Evolutionary conservation across 92 coral and sea anemone genomes (phyloP).

Genomic region (Galaxea fascicularis): DNA sequence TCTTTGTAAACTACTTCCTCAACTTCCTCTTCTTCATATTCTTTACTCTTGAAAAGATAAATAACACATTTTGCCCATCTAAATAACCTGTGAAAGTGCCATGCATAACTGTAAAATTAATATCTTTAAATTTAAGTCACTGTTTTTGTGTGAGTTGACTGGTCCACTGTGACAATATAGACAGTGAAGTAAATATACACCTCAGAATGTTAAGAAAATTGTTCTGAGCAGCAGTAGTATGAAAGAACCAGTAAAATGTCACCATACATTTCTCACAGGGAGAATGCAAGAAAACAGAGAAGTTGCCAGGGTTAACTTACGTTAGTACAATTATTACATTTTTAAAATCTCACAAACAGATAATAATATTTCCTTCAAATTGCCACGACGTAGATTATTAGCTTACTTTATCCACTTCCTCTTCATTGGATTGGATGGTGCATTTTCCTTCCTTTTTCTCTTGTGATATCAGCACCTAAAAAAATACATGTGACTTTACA

Average conservation of each 20-base stretch:
- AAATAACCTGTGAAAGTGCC: not conserved
- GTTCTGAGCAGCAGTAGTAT: no score
- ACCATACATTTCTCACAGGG: no score
- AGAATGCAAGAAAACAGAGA: no score
- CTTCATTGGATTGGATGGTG: not conserved
- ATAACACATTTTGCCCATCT: not conserved
- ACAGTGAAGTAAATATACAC: no score
- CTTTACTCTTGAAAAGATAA: slow-evolving; percentile 65
- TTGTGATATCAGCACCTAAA: slow-evolving; percentile 45
- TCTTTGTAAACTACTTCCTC: slow-evolving; percentile 93
- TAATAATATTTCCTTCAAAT: no score
- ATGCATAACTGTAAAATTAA: not conserved
- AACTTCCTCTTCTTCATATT: slow-evolving; percentile 80
- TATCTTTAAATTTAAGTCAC: not conserved
- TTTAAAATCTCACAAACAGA: no score
- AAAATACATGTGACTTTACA: not conserved
- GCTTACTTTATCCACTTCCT: slow-evolving; percentile 19
- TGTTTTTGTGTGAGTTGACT: no score
- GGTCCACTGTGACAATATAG: no score
- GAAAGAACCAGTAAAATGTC: no score
- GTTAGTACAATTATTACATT: no score
- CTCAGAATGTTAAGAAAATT: no score
- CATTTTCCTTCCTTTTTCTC: slow-evolving; percentile 32
- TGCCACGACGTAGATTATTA: not conserved
- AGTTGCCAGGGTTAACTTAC: no score